Evolutionary conservation across 2,888 invertebrate species (phyloP).

Genomic region (Cryptocephalus primarius): DNA sequence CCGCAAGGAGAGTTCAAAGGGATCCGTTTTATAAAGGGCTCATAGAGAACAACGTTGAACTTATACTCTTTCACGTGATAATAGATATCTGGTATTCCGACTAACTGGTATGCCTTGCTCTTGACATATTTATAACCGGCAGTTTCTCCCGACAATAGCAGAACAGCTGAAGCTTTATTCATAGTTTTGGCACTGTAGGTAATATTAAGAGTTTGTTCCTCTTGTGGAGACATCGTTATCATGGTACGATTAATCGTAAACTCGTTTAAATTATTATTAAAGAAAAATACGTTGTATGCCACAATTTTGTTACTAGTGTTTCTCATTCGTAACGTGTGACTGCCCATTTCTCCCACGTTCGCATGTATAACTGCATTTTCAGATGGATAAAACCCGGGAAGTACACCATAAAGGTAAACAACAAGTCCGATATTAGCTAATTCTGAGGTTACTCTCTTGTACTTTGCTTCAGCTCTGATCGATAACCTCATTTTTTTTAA

Average conservation of each 20-base stretch:
- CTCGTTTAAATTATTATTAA: constrained; percentile 20
- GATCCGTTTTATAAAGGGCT: too few relatives aligned
- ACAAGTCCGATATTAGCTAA: constrained; percentile 48
- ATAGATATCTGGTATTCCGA: constrained; percentile 21
- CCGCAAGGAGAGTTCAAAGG: constrained; percentile 14
- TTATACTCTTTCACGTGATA: constrained; percentile 11
- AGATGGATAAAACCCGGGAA: constrained; percentile 43
- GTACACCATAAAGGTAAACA: constrained; percentile 42
- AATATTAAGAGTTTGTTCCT: constrained; percentile 12
- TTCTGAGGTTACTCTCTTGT: constrained; percentile 39
- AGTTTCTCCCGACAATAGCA: constrained; percentile 26
- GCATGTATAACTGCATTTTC: constrained; percentile 39
- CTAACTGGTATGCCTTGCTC: constrained; percentile 21
- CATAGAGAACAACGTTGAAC: constrained; percentile 12
- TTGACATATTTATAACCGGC: constrained; percentile 21
- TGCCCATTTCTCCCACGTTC: constrained; percentile 37
- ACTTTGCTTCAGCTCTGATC: too few relatives aligned
- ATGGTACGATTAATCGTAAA: constrained; percentile 15
- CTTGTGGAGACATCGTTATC: constrained; percentile 8
- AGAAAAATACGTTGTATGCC: constrained; percentile 22
- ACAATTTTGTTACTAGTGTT: constrained; percentile 25
- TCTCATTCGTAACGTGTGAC: constrained; percentile 34
- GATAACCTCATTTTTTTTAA: constrained; percentile 45
- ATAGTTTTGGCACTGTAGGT: constrained; percentile 24
- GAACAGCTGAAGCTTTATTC: constrained; percentile 9